Percentiles rank a stretch among this genome's conserved stretches.
Evolutionary conservation across 2,797 vertebrate genomes (phyloP).

Genomic region (Artibeus lituratus): DNA sequence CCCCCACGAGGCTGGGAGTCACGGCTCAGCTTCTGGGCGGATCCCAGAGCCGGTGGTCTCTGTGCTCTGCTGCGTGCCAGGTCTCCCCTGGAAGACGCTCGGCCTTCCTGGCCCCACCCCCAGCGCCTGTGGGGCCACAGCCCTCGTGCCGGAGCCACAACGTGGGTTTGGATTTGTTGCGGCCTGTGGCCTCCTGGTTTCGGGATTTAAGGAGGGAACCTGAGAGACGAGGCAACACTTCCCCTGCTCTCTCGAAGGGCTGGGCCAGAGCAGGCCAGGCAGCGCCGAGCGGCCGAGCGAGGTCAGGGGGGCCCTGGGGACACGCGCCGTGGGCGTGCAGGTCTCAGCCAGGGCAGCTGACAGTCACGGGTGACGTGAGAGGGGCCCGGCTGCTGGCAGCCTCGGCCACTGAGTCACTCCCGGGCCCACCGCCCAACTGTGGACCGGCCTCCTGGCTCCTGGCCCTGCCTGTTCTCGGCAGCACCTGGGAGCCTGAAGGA

Average conservation of each 20-base stretch:
- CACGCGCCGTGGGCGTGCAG: accelerated
- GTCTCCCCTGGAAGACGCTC: background rate
- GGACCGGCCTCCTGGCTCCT: background rate
- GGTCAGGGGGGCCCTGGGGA: no score
- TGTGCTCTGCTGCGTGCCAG: background rate
- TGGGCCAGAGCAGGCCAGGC: background rate
- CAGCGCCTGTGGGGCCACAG: background rate
- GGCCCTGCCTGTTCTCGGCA: background rate
- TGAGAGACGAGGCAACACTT: background rate
- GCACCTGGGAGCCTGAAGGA: background rate
- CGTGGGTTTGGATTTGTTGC: background rate
- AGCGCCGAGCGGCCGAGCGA: accelerated
- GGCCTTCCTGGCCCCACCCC: background rate
- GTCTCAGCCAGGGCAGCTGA: background rate
- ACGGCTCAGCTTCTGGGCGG: background rate
- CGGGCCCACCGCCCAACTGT: background rate
- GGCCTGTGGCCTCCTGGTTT: background rate
- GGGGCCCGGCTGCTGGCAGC: background rate
- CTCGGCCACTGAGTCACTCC: slow-evolving; percentile 14
- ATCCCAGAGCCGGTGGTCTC: background rate
- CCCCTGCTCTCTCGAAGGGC: background rate
- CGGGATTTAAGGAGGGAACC: background rate
- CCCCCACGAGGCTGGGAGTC: background rate
- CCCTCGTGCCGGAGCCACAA: background rate
- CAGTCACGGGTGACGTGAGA: accelerated